These are phyloP conservation scores for Corythornis cristatus DNA, from an alignment of 2,113 vertebrate genomes.

Conservation along the genomic window DNA sequence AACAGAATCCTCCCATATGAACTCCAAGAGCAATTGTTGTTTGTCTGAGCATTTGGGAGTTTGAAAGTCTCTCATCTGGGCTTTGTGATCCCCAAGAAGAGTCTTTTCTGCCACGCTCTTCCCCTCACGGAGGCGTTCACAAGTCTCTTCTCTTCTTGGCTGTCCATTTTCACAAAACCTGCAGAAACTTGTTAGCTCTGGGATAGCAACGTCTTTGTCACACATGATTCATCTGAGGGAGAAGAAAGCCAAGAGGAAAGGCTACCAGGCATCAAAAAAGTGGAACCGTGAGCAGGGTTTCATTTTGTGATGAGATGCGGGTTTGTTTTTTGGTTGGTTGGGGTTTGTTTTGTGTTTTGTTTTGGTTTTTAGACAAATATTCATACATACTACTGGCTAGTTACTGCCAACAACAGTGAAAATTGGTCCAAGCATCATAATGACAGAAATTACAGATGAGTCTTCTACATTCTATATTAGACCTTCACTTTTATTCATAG, in stretches of 20 bases:
- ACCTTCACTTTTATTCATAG: background rate
- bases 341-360: background rate
- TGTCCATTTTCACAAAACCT: background rate
- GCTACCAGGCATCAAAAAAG: background rate
- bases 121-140: background rate
- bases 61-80: background rate
- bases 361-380: background rate
- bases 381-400: background rate
- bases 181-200: background rate
- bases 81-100: background rate
- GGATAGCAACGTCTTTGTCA: background rate
- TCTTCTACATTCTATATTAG: background rate
- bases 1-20: background rate
- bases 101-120: background rate
- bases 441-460: background rate
- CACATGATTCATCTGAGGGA: background rate
- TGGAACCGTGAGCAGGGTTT: background rate
- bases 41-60: background rate
- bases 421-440: background rate
- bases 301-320: background rate
- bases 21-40: background rate
- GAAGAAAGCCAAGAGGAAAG: background rate
- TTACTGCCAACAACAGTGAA: background rate
- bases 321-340: background rate
- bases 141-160: background rate